These are phyloP conservation scores for Ibycter americanus DNA, from an alignment of 2,797 vertebrate species.

Conservation along the genomic window DNA sequence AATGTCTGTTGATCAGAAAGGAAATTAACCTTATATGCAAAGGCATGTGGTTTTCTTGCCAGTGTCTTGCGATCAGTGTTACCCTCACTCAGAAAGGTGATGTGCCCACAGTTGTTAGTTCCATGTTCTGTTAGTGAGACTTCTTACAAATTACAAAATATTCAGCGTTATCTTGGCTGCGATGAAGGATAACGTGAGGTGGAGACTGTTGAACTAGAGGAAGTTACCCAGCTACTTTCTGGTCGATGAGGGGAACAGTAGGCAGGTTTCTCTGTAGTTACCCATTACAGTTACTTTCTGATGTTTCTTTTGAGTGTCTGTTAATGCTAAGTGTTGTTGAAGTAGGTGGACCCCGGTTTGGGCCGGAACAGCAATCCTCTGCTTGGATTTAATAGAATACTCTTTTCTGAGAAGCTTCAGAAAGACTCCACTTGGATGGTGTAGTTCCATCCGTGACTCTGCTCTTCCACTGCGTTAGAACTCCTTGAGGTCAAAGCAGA, in stretches of 20 bases:
- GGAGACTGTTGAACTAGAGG: neutral
- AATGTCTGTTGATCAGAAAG: neutral
- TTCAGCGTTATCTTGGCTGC: neutral
- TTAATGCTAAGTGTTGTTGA: neutral
- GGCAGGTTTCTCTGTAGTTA: neutral
- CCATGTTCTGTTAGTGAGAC: neutral
- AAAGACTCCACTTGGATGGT: neutral
- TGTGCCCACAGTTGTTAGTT: neutral
- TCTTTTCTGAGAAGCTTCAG: neutral
- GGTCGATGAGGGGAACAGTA: neutral
- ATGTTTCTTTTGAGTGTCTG: neutral
- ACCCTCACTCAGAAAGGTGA: neutral
- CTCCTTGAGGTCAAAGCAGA: neutral
- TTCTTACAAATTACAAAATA: neutral
- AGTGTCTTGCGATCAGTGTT: neutral
- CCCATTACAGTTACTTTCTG: accelerated
- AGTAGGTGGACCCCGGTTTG: accelerated
- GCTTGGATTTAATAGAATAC: neutral
- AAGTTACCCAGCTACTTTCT: neutral
- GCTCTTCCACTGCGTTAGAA: neutral
- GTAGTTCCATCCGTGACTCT: neutral
- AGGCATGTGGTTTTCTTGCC: neutral
- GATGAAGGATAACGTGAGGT: neutral
- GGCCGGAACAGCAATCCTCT: neutral
- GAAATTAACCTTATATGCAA: neutral